Conservation (phyloP, 1,140 invertebrate genomes). For the Nixonia krombeini region DNA sequence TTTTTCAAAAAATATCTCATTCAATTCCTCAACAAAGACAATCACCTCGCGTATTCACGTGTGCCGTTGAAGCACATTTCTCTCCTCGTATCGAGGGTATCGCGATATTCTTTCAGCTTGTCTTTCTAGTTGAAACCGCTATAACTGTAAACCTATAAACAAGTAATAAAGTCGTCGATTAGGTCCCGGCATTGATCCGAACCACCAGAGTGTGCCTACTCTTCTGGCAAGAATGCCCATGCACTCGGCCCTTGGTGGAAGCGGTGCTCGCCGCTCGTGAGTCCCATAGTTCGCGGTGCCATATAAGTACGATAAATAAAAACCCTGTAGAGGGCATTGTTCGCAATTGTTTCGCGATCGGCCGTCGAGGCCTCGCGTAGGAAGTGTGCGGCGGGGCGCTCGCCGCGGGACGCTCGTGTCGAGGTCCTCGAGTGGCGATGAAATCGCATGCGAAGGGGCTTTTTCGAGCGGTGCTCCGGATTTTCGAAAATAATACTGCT, state of each 20-base stretch:
- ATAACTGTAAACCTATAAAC: background rate
- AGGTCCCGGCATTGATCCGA: constrained; percentile 31
- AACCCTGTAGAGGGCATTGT: constrained; percentile 45
- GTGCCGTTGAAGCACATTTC: no score
- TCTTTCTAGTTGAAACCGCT: no score
- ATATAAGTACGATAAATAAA: constrained; percentile 48
- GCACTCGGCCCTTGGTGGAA: constrained; percentile 34
- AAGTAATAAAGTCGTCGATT: background rate
- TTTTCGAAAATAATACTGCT: constrained; percentile 35
- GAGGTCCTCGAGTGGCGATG: constrained; percentile 3
- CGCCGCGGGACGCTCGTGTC: constrained; percentile 40
- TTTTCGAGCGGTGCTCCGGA: background rate
- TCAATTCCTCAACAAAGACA: no score
- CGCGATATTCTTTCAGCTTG: no score
- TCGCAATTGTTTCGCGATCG: constrained; percentile 44
- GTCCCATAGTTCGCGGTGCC: constrained; percentile 45
- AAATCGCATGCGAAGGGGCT: background rate
- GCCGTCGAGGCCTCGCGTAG: constrained; percentile 36
- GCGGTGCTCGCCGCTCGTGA: constrained; percentile 41
- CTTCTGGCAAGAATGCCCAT: constrained; percentile 47
- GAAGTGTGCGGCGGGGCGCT: constrained; percentile 38
- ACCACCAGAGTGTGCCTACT: constrained; percentile 48
- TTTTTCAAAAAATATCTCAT: no score
- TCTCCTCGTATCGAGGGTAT: no score
- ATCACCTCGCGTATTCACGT: no score